Evolutionary conservation across 2,113 vertebrate species (phyloP), one percentile per base, ranked within the genome.

Genomic region (Synodontis membranacea): DNA sequence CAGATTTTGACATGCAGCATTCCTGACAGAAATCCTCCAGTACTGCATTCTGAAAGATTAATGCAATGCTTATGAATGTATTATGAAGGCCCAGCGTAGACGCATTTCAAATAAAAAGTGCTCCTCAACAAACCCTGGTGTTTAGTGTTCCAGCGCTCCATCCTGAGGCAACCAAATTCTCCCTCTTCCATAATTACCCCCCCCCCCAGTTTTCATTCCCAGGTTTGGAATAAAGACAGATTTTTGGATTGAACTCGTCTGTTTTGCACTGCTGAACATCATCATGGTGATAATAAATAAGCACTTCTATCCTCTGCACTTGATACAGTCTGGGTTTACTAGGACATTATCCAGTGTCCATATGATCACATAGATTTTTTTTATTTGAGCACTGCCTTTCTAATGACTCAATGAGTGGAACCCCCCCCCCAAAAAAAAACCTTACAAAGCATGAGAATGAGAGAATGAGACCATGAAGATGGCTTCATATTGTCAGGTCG

Each of bases 61-160:
- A 70, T 70, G 66, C 66, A 39, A 23, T 70, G 66, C 34, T 70
- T 70, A 70, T 70, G 34, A 70, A 70, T 70, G 66, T 70, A 2
- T 70, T 70, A 39, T 70, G 66, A 70, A 39, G 66, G 62, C 31
- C 62, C 62, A 34, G 5, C 0, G 62, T 34, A 66, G 62, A 34
- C 4, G 39, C 66, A 39, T 39, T 70, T 70, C 19, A 70, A 37
- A 70, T 23, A 37, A 39, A n/a, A n/a, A 21, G 17, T 39, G 21
- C 37, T 72, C 21, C 68, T 42, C 68, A 23, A 19, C 68, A 72
- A 21, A 42, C 37, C 37, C 23, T 42, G 25, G 37, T 25, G 68
- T 72, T 42, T 37, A 42, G 39, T 42, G 37, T 37, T 31, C 17
- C 34, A 31, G n/a, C 62, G 0, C 15, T 68, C 15, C 64, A 37